phyloP scores from a whole-genome alignment of 1,140 invertebrate species.

The Onthophagus taurus region DNA sequence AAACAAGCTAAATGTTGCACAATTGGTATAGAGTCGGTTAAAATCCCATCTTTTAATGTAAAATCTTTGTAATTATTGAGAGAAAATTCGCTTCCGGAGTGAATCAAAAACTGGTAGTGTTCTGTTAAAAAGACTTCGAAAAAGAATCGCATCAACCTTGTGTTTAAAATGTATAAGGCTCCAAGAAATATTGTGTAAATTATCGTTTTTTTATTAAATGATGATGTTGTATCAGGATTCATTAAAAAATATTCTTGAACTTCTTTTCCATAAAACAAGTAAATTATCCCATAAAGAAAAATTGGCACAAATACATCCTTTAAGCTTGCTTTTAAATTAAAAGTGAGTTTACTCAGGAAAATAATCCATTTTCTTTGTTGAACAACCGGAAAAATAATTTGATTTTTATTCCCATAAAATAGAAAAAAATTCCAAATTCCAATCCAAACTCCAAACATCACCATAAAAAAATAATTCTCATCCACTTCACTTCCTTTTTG shows the following conservation, averaged over 20 bases:
- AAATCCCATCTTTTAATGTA: conserved; percentile 47
- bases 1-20: conserved; percentile 60
- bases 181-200: conserved; percentile 57
- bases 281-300: conserved; percentile 48
- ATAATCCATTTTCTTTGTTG: conserved; percentile 55
- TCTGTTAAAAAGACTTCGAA: conserved; percentile 61
- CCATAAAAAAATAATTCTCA: conserved; percentile 49
- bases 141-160: conserved; percentile 56
- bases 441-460: conserved; percentile 56
- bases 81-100: conserved; percentile 31
- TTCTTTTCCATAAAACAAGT: conserved; percentile 45
- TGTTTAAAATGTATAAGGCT: conserved; percentile 55
- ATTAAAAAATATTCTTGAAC: conserved; percentile 39
- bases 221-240: conserved; percentile 42
- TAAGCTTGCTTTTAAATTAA: conserved; percentile 47
- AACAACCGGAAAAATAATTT: conserved; percentile 55
- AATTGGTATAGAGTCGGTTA: conserved; percentile 46
- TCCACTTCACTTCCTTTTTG: conserved; percentile 37
- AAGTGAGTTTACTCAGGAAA: conserved; percentile 46
- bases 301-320: conserved; percentile 49
- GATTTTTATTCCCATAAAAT: conserved; percentile 43
- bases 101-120: conserved; percentile 50
- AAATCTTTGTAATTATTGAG: too few relatives aligned
- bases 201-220: conserved; percentile 47
- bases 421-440: conserved; percentile 57